Evolutionary conservation across 1,140 invertebrate species (phyloP).

Genomic region (Pomacea maculata): DNA sequence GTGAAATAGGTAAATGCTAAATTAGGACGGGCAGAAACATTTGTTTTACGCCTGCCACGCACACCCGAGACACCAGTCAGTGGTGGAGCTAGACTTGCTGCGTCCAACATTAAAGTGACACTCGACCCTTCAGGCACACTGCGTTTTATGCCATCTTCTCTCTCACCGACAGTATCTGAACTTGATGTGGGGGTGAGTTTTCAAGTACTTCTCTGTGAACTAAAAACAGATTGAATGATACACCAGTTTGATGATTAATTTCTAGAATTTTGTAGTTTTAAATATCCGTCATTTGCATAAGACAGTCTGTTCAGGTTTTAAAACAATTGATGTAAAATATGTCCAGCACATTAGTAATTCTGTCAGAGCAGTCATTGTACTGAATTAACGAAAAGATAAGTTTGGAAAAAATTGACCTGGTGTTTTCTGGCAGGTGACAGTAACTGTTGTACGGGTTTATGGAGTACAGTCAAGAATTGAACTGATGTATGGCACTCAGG

Average conservation of each 20-base stretch:
- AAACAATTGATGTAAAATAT: too few species aligned
- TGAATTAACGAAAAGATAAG: too few species aligned
- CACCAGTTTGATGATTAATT: neutral
- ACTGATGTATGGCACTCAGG: constrained; percentile 44
- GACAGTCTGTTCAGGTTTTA: too few species aligned
- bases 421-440: constrained; percentile 40
- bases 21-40: constrained; percentile 45
- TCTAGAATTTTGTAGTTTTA: too few species aligned
- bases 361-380: too few species aligned
- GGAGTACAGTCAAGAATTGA: constrained; percentile 55
- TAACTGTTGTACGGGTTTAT: constrained; percentile 52
- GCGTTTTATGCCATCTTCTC: constrained; percentile 52
- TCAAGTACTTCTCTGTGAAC: neutral
- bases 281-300: too few species aligned
- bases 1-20: constrained; percentile 39
- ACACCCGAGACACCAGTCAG: constrained; percentile 47
- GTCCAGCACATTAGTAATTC: too few species aligned
- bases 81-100: constrained; percentile 50
- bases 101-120: constrained; percentile 26
- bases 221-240: neutral
- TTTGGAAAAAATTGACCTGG: too few species aligned
- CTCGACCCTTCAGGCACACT: constrained; percentile 59
- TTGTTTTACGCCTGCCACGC: constrained; percentile 54
- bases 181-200: constrained; percentile 48
- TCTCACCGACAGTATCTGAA: constrained; percentile 45